A percentile compares a stretch with the other conserved stretches of the same genome.
Conservation (phyloP, 2,888 invertebrate species). For the Kuschelorhynchus macadamiae region DNA sequence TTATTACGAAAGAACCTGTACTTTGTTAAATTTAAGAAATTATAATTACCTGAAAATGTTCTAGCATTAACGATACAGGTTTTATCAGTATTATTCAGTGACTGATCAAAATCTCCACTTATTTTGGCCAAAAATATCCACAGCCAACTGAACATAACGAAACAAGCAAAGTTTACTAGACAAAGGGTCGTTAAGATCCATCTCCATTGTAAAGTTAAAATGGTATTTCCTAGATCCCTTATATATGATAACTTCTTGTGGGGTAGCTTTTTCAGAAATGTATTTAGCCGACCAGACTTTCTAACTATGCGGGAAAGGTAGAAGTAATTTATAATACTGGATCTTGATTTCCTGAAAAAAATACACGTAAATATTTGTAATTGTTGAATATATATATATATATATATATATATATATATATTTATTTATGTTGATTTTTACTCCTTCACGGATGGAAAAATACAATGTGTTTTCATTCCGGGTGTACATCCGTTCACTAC, state of each 20-base stretch:
- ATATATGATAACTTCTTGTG: constrained; percentile 60
- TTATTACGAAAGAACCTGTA: too few species aligned
- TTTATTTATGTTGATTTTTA: too few species aligned
- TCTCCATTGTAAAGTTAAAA: constrained; percentile 83
- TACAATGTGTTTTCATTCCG: too few species aligned
- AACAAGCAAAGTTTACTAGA: constrained; percentile 59
- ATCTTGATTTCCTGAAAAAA: constrained; percentile 50
- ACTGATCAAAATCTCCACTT: constrained; percentile 57
- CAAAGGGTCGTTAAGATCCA: constrained; percentile 73
- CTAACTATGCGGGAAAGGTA: constrained; percentile 55
- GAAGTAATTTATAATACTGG: constrained; percentile 49
- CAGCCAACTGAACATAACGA: constrained; percentile 56
- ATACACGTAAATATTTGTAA: constrained; percentile 1
- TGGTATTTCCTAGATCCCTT: constrained; percentile 74
- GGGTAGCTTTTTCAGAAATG: constrained; percentile 55
- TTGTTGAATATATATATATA: too few species aligned
- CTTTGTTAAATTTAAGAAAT: too few species aligned
- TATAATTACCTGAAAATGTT: constrained; percentile 58
- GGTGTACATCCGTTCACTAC: too few species aligned
- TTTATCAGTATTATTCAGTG: constrained; percentile 35
- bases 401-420: too few species aligned
- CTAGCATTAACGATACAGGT: constrained; percentile 60
- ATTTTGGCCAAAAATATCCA: constrained; percentile 57
- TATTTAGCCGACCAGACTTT: constrained; percentile 59
- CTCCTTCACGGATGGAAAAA: too few species aligned